phyloP scores from a whole-genome alignment of 2,113 vertebrate genomes.

The Agapornis roseicollis region DNA sequence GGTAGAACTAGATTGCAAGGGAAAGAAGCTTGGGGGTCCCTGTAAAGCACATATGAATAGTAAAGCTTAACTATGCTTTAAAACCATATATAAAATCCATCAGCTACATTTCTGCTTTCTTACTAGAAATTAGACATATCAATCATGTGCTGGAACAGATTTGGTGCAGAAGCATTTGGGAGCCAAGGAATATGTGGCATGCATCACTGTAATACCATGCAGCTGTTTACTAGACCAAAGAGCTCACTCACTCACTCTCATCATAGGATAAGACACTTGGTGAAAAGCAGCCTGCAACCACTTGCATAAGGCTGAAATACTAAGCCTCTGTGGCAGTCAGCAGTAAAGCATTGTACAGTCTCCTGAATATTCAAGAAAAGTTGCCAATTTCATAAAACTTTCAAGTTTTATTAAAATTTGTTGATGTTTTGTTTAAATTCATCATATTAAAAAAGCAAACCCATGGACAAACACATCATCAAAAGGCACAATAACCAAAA shows the following conservation, averaged over 20 bases:
- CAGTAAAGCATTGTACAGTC: neutral
- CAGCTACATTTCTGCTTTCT: neutral
- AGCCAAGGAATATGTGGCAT: conserved; percentile 48
- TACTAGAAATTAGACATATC: conserved; percentile 1
- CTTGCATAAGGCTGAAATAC: conserved; percentile 9
- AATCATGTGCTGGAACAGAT: neutral
- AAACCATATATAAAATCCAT: neutral
- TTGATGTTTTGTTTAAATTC: neutral
- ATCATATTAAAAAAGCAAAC: neutral
- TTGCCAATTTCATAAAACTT: neutral
- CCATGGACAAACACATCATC: neutral
- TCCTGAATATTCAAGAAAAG: conserved; percentile 39
- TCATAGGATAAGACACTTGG: neutral
- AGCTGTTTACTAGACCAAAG: conserved; percentile 61
- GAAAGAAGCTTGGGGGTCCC: neutral
- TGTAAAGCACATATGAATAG: neutral
- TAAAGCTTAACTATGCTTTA: neutral
- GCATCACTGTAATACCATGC: conserved; percentile 56
- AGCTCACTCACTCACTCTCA: neutral
- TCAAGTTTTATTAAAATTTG: neutral
- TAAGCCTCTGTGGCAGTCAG: conserved; percentile 50
- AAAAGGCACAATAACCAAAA: neutral
- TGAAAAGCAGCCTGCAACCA: neutral
- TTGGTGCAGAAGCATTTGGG: conserved; percentile 26
- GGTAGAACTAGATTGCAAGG: neutral